phyloP scores from a whole-genome alignment of 2,888 invertebrate species.

The Petrophora chlorosata region DNA sequence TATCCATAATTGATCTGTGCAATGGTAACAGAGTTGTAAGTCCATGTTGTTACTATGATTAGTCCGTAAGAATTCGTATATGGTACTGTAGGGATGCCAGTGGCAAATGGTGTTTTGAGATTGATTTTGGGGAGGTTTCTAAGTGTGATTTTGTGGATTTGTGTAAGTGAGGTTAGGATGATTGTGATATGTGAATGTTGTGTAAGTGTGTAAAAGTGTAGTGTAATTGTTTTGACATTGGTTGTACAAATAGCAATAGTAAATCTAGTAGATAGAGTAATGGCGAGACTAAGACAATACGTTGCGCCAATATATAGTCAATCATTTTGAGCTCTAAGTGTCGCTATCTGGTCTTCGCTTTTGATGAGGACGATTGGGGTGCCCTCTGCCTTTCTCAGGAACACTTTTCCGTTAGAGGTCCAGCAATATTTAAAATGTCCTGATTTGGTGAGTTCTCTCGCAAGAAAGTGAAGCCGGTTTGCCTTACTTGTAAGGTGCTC shows the following conservation, averaged over 20 bases:
- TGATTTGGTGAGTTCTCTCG: neutral
- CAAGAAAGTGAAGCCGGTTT: conserved; percentile 1
- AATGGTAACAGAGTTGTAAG: neutral
- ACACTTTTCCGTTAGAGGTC: neutral
- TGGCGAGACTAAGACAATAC: neutral
- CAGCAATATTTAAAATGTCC: neutral
- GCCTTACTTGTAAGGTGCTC: conserved; percentile 2
- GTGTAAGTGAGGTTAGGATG: too few species aligned
- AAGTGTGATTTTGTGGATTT: too few species aligned
- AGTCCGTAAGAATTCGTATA: neutral
- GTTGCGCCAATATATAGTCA: neutral
- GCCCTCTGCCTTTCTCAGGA: neutral
- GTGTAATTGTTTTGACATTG: too few species aligned
- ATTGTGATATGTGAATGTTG: too few species aligned
- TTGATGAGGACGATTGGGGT: neutral
- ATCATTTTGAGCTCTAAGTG: neutral
- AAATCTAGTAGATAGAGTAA: neutral
- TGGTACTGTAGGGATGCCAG: neutral
- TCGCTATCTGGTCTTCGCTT: neutral
- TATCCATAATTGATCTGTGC: neutral
- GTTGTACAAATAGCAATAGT: too few species aligned
- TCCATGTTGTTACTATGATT: neutral
- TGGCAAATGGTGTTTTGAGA: too few species aligned
- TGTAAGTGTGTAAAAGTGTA: too few species aligned
- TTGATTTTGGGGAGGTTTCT: too few species aligned